Percentiles rank a stretch among this genome's conserved stretches.
These are phyloP conservation scores for Accipiter cooperii DNA, from an alignment of 2,113 vertebrate species.

Conservation along the genomic window DNA sequence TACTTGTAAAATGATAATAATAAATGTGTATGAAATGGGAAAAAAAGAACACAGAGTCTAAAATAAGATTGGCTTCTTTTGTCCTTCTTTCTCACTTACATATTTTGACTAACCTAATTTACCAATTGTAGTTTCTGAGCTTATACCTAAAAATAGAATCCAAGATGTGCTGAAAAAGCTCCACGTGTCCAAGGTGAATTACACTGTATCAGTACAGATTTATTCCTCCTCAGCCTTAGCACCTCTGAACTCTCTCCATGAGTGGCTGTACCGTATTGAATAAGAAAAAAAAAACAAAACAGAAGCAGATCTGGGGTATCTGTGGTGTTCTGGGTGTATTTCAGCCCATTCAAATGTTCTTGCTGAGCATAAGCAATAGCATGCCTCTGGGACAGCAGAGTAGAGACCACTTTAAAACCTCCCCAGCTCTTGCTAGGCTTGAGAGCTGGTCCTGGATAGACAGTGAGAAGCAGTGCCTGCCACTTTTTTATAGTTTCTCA, in stretches of 20 bases:
- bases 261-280: background rate
- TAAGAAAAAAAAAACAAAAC: background rate
- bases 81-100: background rate
- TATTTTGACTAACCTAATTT: background rate
- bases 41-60: background rate
- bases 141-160: background rate
- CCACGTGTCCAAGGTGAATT: background rate
- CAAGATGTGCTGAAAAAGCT: background rate
- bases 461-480: background rate
- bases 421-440: background rate
- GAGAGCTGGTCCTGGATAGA: background rate
- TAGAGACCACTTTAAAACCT: background rate
- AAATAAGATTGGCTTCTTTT: background rate
- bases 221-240: background rate
- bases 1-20: background rate
- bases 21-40: background rate
- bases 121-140: background rate
- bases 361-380: background rate
- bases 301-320: background rate
- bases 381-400: background rate
- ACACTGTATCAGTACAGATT: background rate
- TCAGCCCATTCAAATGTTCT: background rate
- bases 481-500: background rate
- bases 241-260: background rate
- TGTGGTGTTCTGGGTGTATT: background rate